Conservation (phyloP, 2,797 vertebrate genomes). For the Lithobates sylvaticus region DNA sequence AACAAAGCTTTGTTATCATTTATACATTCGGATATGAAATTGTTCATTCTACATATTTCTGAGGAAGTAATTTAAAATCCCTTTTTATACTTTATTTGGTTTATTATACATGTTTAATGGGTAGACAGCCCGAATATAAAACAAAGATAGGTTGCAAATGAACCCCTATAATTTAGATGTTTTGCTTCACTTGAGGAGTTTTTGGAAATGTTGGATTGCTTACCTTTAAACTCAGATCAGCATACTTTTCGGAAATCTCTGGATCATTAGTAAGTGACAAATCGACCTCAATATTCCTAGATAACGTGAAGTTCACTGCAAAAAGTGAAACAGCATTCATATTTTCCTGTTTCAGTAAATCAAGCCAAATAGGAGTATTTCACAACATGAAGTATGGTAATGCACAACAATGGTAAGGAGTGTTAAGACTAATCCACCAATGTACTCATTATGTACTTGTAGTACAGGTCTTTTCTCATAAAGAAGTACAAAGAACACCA, state of each 20-base stretch:
- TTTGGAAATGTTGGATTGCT: not conserved
- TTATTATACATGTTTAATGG: too few relatives aligned
- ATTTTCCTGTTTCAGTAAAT: not conserved
- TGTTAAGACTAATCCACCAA: not conserved
- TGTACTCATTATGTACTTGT: not conserved
- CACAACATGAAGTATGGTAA: not conserved
- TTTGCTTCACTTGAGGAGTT: too few relatives aligned
- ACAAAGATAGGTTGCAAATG: too few relatives aligned
- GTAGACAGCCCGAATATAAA: too few relatives aligned
- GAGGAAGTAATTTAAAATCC: too few relatives aligned
- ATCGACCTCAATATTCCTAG: not conserved
- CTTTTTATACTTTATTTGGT: too few relatives aligned
- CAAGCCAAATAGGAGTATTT: not conserved
- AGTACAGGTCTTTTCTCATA: not conserved
- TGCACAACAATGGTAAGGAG: too few relatives aligned
- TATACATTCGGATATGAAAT: too few relatives aligned
- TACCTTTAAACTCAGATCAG: not conserved
- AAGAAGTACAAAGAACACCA: too few relatives aligned
- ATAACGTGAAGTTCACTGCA: not conserved
- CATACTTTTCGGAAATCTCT: not conserved
- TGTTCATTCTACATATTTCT: too few relatives aligned
- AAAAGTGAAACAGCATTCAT: not conserved
- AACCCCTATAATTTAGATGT: too few relatives aligned
- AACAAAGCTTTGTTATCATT: too few relatives aligned
- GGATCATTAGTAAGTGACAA: not conserved